phyloP scores from a whole-genome alignment of 2,797 vertebrate species.

The Fundulus diaphanus region DNA sequence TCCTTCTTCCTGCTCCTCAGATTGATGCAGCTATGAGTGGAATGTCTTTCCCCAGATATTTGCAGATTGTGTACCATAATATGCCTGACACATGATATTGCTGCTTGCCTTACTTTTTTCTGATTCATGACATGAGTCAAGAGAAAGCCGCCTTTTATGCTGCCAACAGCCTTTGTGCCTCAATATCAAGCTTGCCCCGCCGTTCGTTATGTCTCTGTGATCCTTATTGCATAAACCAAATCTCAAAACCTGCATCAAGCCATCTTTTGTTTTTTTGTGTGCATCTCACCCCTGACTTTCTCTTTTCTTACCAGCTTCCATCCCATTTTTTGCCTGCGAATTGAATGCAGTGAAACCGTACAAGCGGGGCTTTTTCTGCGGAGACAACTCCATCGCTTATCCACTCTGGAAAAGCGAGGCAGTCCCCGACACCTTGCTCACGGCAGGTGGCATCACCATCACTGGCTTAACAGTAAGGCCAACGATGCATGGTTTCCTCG shows the following conservation, averaged over 20 bases:
- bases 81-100: slow-evolving; percentile 56
- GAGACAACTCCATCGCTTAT: slow-evolving; percentile 83
- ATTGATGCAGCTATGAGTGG: slow-evolving; percentile 65
- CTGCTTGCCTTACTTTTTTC: slow-evolving; percentile 31
- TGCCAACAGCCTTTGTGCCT: slow-evolving; percentile 15
- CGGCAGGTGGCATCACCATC: slow-evolving; percentile 80
- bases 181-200: slow-evolving; percentile 18
- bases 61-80: slow-evolving; percentile 57
- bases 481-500: neutral
- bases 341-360: slow-evolving; percentile 78
- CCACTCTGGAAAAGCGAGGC: slow-evolving; percentile 71
- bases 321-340: slow-evolving; percentile 86
- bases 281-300: neutral
- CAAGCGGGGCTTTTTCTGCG: slow-evolving; percentile 84
- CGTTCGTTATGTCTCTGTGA: slow-evolving; percentile 14
- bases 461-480: slow-evolving; percentile 79
- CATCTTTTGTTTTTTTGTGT: slow-evolving; percentile 54
- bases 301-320: slow-evolving; percentile 76
- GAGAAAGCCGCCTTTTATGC: slow-evolving; percentile 39
- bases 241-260: slow-evolving; percentile 53
- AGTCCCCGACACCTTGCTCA: slow-evolving; percentile 78
- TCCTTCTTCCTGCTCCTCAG: slow-evolving; percentile 38
- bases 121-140: slow-evolving; percentile 23
- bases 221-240: slow-evolving; percentile 35
- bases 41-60: slow-evolving; percentile 69